Conservation (phyloP, 2,797 vertebrate species). For the Anisognathus igniventris region DNA sequence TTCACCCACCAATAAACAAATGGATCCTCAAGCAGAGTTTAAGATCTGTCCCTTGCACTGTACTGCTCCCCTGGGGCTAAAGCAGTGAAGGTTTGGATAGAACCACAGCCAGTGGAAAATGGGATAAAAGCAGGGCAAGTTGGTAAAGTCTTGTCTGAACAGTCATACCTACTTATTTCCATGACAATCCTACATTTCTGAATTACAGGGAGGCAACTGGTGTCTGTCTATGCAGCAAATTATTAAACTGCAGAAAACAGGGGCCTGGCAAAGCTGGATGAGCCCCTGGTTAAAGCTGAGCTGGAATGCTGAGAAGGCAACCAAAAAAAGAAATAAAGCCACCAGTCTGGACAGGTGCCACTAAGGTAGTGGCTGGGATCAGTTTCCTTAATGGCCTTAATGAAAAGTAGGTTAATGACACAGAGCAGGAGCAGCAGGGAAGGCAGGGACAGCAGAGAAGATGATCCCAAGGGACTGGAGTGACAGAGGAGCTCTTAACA, state of each 20-base stretch:
- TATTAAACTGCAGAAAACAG: fast-evolving
- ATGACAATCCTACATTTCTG: neutral
- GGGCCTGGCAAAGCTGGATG: neutral
- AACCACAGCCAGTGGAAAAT: neutral
- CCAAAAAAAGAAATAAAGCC: neutral
- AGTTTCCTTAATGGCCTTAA: neutral
- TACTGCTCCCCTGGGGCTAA: neutral
- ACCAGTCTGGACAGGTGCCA: neutral
- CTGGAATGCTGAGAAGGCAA: neutral
- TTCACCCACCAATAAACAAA: neutral
- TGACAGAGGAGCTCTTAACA: neutral
- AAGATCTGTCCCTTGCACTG: neutral
- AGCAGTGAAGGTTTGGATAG: neutral
- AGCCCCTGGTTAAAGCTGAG: neutral
- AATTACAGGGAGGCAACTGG: neutral
- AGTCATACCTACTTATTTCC: neutral
- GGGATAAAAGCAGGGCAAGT: neutral
- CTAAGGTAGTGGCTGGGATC: neutral
- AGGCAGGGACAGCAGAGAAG: neutral
- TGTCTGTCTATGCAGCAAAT: neutral
- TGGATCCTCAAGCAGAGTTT: neutral
- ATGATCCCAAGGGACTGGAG: neutral
- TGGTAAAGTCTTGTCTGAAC: neutral
- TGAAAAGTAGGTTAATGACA: neutral
- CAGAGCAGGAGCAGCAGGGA: neutral